Base-by-base conservation (phyloP, 1,140 invertebrate species). In the Maconellicoccus hirsutus region DNA sequence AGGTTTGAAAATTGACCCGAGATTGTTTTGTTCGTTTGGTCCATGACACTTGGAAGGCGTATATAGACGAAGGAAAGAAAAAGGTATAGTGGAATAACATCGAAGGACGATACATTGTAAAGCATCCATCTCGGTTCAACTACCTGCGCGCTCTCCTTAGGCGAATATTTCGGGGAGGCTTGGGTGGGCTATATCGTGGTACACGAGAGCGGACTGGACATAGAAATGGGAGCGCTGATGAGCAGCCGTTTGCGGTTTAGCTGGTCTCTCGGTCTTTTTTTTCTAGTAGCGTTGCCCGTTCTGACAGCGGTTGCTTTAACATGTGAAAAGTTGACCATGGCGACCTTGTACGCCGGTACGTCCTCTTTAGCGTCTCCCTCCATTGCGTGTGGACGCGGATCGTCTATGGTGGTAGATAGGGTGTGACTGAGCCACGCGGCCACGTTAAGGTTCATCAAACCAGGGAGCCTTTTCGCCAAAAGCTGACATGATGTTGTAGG, bases 101-200 rank as follows among this genome's bases (percentile, higher is more conserved):
- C 42, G 42, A 52, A 52, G 42, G 42, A 52, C 42, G 42, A 52
- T 52, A 52, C 42, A 52, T 52, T 52, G 42, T 52, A 52, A 52
- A 33, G 12, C 12, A 33, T 33, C 4, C 42, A 3, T 3, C 6
- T 52, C 42, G 16, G 42, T 52, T 52, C 42, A 52, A 16, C 42
- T 8, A 52, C 42, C 42, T 52, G 42, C 3, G 42, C 2, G 42
- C n/a, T 16, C 42, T 14, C 29, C 12, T 33, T 33, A 33, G 3
- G 12, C 29, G 3, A 6, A 33, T 33, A 33, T 33, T 33, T 33
- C 42, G 42, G 29, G 29, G 42, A 52, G 42, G 42, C n/a, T 19
- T 14, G n/a, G 42, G 42, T 14, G 33, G 6, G 33, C 6, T 38
- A 38, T 38, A n/a, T 38, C 33, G 14, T 6, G 33, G 33, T 38